Evolutionary conservation across 2,797 vertebrate species (phyloP).

Genomic region (Falco berigora): DNA sequence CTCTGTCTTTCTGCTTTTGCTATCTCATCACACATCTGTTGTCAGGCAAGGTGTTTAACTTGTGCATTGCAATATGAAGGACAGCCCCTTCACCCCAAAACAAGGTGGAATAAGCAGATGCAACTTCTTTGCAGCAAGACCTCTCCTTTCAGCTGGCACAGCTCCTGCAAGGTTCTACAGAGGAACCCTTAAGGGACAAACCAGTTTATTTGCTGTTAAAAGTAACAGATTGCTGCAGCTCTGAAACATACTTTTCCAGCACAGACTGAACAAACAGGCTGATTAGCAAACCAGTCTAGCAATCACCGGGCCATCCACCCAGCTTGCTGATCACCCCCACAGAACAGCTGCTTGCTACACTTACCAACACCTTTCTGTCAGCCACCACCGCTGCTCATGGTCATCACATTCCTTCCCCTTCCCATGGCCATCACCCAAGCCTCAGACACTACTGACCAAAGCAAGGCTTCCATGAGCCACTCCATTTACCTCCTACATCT

Average conservation of each 20-base stretch:
- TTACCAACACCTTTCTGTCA: neutral
- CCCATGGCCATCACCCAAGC: neutral
- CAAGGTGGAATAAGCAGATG: neutral
- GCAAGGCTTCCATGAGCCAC: neutral
- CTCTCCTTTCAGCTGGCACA: neutral
- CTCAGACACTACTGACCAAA: neutral
- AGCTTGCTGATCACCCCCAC: neutral
- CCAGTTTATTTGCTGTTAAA: neutral
- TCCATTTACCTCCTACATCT: neutral
- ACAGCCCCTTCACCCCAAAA: neutral
- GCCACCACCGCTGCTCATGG: neutral
- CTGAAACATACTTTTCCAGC: neutral
- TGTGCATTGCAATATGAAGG: neutral
- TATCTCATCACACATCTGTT: neutral
- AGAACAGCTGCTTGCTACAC: neutral
- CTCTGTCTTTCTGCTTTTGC: neutral
- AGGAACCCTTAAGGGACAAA: neutral
- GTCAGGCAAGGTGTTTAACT: neutral
- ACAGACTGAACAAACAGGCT: neutral
- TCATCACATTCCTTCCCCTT: neutral
- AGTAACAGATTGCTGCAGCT: neutral
- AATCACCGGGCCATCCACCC: neutral
- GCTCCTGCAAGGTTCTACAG: neutral
- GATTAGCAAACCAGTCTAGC: neutral
- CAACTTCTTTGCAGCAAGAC: neutral